These are phyloP conservation scores for Drosophila anceps DNA, from an alignment of 2,888 invertebrate genomes.

Conservation along the genomic window DNA sequence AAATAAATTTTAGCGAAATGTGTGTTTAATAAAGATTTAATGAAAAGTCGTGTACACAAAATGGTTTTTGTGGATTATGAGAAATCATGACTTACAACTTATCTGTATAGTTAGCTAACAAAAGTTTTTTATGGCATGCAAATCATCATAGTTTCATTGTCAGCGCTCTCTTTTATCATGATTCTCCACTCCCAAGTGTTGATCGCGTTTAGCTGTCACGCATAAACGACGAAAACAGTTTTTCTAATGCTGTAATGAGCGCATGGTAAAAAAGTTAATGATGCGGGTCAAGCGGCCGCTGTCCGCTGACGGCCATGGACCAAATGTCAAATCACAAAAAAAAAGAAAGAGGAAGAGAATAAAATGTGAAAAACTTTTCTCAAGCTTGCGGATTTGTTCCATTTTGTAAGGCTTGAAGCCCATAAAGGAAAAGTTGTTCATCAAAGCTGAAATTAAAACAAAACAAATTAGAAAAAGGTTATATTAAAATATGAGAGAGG, in stretches of 20 bases:
- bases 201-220: conserved; percentile 35
- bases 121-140: background rate
- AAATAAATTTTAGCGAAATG: background rate
- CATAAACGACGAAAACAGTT: conserved; percentile 45
- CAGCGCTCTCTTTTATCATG: background rate
- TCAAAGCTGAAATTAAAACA: background rate
- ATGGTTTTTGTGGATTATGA: too few species aligned
- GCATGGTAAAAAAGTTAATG: conserved; percentile 68
- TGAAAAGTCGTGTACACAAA: too few species aligned
- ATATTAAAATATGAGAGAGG: background rate
- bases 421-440: background rate
- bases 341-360: conserved; percentile 6
- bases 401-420: conserved; percentile 2
- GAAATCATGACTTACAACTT: too few species aligned
- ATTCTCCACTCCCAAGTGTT: background rate
- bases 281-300: conserved; percentile 67
- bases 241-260: conserved; percentile 50
- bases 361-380: conserved; percentile 40
- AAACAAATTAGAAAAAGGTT: background rate
- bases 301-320: conserved; percentile 60
- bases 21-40: background rate
- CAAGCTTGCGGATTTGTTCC: conserved; percentile 25
- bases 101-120: background rate
- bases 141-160: background rate
- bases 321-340: conserved; percentile 71